Percentiles rank a stretch among this genome's conserved stretches.
These are phyloP conservation scores for Lophius americanus DNA, from an alignment of 2,797 vertebrate genomes.

Conservation along the genomic window DNA sequence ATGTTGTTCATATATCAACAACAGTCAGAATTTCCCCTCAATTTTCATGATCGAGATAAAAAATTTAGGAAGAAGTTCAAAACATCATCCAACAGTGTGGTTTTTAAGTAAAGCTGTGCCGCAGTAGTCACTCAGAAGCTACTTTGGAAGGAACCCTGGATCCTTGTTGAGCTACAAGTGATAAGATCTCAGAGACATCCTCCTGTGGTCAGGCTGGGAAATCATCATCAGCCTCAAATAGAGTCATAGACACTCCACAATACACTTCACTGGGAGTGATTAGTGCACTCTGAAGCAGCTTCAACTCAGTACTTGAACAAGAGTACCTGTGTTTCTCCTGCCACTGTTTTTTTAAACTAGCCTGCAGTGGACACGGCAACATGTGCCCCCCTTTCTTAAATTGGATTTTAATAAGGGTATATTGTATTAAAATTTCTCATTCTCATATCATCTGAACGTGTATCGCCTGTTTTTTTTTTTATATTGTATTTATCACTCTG, in stretches of 20 bases:
- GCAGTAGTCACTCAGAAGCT: neutral
- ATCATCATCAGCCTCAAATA: conserved; percentile 51
- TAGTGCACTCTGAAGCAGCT: conserved; percentile 60
- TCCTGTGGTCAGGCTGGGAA: conserved; percentile 51
- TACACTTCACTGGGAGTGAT: conserved; percentile 64
- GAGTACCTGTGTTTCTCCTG: conserved; percentile 57
- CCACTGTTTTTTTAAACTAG: conserved; percentile 8
- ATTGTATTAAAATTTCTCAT: neutral
- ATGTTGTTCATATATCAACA: neutral
- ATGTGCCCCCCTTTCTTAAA: neutral
- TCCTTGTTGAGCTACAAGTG: conserved; percentile 17
- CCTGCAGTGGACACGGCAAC: no score
- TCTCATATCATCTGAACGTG: neutral
- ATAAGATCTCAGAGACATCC: conserved; percentile 32
- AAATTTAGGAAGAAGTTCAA: neutral
- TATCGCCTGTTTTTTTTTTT: neutral
- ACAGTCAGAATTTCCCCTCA: neutral
- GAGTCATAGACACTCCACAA: conserved; percentile 54
- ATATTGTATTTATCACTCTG: neutral
- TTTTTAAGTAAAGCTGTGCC: no score
- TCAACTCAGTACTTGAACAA: conserved; percentile 69
- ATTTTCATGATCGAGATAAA: neutral
- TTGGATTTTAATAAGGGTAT: neutral
- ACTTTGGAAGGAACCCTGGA: neutral
- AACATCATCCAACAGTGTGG: no score